Evolutionary conservation across 2,888 invertebrate species (phyloP).

Genomic region (Rhabditoides inermis): DNA sequence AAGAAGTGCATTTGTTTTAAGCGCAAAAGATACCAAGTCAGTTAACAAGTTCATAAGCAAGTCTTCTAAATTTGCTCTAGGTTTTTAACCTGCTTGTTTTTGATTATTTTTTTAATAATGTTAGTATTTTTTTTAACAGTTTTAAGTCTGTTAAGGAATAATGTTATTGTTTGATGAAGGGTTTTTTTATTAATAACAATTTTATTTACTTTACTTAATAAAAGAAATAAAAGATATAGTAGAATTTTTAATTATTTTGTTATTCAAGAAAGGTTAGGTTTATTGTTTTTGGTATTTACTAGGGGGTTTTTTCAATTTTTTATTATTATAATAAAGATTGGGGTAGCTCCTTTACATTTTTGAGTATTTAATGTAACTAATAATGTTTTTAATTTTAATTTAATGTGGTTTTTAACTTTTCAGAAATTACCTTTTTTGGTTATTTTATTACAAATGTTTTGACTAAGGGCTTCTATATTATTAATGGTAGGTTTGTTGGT

Average conservation of each 20-base stretch:
- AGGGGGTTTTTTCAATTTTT: conserved; percentile 22
- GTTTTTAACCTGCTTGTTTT: conserved; percentile 32
- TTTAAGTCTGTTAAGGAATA: conserved; percentile 12
- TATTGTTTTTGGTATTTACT: conserved; percentile 23
- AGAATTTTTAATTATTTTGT: conserved; percentile 30
- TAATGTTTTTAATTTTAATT: conserved; percentile 21
- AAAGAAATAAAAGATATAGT: conserved; percentile 20
- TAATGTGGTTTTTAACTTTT: conserved; percentile 34
- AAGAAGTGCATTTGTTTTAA: conserved; percentile 43
- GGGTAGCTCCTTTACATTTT: conserved; percentile 28
- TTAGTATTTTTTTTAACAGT: conserved; percentile 19
- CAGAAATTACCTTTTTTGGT: conserved; percentile 64
- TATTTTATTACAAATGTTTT: conserved; percentile 27
- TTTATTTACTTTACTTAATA: conserved; percentile 23
- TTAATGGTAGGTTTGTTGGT: conserved; percentile 22
- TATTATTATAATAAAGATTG: conserved; percentile 26
- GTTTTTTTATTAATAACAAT: conserved; percentile 28
- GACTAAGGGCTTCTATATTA: conserved; percentile 14
- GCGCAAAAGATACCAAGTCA: conserved; percentile 37
- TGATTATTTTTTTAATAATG: conserved; percentile 23
- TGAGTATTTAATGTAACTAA: conserved; percentile 26
- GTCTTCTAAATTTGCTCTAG: conserved; percentile 39
- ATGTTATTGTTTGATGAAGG: conserved; percentile 25
- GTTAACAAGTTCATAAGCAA: conserved; percentile 28
- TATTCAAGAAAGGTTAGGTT: conserved; percentile 27